phyloP scores from a whole-genome alignment of 2,113 vertebrate species.

The Gymnocephalus cernua region DNA sequence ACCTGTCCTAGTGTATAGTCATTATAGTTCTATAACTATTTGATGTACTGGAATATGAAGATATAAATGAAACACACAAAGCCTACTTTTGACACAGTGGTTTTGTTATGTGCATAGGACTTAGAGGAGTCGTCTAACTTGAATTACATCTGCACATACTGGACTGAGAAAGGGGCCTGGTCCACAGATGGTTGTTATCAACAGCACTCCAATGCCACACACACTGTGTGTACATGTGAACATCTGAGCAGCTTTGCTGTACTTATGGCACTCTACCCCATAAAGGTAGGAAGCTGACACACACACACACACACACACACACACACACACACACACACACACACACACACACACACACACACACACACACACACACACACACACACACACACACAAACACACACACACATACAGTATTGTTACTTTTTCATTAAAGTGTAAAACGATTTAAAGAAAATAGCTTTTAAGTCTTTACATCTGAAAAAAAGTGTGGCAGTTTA shows the following conservation, averaged over 20 bases:
- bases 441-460: too few relatives aligned
- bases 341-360: slow-evolving; percentile 7
- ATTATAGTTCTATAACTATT: too few relatives aligned
- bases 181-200: slow-evolving; percentile 80
- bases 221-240: slow-evolving; percentile 82
- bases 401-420: not conserved
- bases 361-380: not conserved
- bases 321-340: slow-evolving; percentile 14
- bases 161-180: slow-evolving; percentile 83
- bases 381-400: slow-evolving; percentile 9
- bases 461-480: too few relatives aligned
- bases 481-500: too few relatives aligned
- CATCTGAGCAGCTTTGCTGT: slow-evolving; percentile 93
- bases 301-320: slow-evolving; percentile 10
- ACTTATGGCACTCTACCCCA: slow-evolving; percentile 88
- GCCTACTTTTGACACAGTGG: not conserved
- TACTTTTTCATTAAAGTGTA: too few relatives aligned
- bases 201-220: slow-evolving; percentile 56
- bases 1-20: not conserved
- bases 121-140: not conserved
- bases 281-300: slow-evolving; percentile 80
- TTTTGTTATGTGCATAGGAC: slow-evolving; percentile 51
- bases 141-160: slow-evolving; percentile 84
- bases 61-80: not conserved
- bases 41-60: not conserved